phyloP scores from a whole-genome alignment of 2,797 vertebrate genomes.

The Myiotriccus ornatus region DNA sequence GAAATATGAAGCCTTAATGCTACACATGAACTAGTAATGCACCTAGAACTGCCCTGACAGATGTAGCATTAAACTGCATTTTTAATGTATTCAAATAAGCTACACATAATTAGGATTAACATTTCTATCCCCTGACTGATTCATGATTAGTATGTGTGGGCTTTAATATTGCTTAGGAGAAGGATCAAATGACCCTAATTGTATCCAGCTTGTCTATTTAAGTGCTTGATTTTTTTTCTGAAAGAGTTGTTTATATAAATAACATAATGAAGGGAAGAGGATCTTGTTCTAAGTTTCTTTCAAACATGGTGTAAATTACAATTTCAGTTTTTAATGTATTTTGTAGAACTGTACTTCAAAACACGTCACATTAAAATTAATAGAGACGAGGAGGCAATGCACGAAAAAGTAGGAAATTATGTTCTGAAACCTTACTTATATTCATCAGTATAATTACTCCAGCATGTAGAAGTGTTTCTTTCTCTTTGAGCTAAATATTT shows the following conservation, averaged over 20 bases:
- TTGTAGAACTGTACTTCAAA: neutral
- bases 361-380: neutral
- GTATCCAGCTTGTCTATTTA: neutral
- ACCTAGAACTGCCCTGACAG: neutral
- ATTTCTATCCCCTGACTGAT: neutral
- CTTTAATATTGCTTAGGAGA: neutral
- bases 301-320: neutral
- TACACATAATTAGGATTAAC: constrained; percentile 5
- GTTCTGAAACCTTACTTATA: neutral
- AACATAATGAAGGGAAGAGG: neutral
- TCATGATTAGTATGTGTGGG: neutral
- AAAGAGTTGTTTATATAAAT: neutral
- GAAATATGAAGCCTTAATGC: neutral
- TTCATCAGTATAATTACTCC: neutral
- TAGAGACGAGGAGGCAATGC: neutral
- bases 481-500: constrained; percentile 36
- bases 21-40: neutral
- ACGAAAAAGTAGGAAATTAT: neutral
- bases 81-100: neutral
- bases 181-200: constrained; percentile 14
- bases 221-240: neutral
- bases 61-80: neutral
- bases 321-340: neutral
- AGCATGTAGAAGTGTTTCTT: neutral
- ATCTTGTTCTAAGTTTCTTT: neutral